These are phyloP conservation scores for Dinocampus coccinellae DNA, from an alignment of 2,888 invertebrate species.

Conservation along the genomic window DNA sequence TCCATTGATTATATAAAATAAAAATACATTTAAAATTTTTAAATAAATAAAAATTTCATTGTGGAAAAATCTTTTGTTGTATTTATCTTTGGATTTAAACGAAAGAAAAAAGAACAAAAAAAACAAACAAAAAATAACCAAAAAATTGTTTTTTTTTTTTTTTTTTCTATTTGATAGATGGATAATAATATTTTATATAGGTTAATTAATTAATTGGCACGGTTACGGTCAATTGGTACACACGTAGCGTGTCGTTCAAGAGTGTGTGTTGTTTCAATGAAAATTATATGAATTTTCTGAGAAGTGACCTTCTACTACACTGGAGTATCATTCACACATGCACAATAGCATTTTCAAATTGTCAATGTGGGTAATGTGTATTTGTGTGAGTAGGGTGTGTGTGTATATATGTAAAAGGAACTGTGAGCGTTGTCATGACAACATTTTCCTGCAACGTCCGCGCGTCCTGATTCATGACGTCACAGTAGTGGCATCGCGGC, in stretches of 20 bases:
- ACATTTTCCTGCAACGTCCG: constrained; percentile 67
- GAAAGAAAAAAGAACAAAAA: not conserved
- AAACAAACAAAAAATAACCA: not conserved
- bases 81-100: too few relatives aligned
- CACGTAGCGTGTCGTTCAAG: not conserved
- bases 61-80: too few relatives aligned
- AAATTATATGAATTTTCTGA: constrained; percentile 13
- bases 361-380: too few relatives aligned
- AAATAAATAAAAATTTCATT: too few relatives aligned
- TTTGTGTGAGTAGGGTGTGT: not conserved
- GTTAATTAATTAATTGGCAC: constrained; percentile 1
- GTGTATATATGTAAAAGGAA: not conserved
- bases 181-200: not conserved
- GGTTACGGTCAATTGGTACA: not conserved
- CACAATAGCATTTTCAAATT: not conserved
- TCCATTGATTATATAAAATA: too few relatives aligned
- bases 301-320: constrained; percentile 29
- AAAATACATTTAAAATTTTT: too few relatives aligned
- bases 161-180: not conserved
- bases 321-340: constrained; percentile 24
- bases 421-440: constrained; percentile 59
- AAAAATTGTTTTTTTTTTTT: not conserved
- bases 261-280: not conserved
- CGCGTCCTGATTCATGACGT: constrained; percentile 65
- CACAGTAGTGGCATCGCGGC: constrained; percentile 55